phyloP scores from a whole-genome alignment of 2,888 invertebrate species.

The Lingula anatina region DNA sequence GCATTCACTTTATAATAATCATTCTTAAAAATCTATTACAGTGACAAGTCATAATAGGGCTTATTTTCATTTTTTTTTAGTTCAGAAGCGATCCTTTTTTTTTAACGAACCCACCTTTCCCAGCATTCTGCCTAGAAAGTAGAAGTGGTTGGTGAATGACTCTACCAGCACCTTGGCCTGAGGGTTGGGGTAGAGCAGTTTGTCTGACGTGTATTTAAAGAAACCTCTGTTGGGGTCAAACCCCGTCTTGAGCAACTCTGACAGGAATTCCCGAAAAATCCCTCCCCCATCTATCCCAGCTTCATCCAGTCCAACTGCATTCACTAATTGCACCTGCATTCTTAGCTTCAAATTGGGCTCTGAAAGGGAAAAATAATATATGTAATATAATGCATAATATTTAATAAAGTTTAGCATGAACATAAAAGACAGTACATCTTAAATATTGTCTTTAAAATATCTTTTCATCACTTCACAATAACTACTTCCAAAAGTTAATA shows the following conservation, averaged over 20 bases:
- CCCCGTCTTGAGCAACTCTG: conserved; percentile 83
- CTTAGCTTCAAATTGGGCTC: conserved; percentile 81
- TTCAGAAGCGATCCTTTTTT: too few species aligned
- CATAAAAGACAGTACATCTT: background rate
- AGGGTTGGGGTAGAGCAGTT: conserved; percentile 93
- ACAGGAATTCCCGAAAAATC: conserved; percentile 89
- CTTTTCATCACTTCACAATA: background rate
- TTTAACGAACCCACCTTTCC: conserved; percentile 80
- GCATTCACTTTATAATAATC: too few species aligned
- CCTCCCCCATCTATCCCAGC: conserved; percentile 98
- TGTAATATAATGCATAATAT: background rate
- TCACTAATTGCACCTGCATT: conserved; percentile 84
- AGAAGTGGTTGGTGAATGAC: conserved; percentile 85
- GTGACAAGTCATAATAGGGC: too few species aligned
- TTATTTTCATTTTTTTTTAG: too few species aligned
- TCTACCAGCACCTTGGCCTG: conserved; percentile 75
- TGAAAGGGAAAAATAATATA: too few species aligned
- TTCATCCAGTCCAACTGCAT: conserved; percentile 85
- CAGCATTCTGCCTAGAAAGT: conserved; percentile 87
- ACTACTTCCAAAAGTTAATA: too few species aligned
- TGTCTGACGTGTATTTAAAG: conserved; percentile 81
- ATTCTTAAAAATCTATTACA: too few species aligned
- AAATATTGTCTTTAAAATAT: background rate
- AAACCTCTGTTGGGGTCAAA: conserved; percentile 96
- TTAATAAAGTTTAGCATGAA: background rate